Conservation (phyloP, 2,113 vertebrate species). For the Eidolon helvum region DNA sequence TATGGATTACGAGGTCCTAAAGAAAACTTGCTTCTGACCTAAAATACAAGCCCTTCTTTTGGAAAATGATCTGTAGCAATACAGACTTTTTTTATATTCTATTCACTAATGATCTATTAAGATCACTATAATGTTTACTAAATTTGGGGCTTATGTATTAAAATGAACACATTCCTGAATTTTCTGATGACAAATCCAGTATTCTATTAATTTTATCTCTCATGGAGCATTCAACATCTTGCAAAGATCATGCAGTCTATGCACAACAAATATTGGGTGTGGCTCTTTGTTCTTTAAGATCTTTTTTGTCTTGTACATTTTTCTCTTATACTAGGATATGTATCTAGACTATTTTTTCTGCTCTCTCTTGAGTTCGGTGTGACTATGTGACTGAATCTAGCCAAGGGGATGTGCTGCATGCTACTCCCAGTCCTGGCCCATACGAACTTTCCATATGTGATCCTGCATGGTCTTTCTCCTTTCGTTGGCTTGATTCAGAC, state of each 20-base stretch:
- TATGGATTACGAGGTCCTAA: neutral
- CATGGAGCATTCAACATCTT: neutral
- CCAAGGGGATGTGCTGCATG: too few species aligned
- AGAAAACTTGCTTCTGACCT: neutral
- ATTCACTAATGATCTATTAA: neutral
- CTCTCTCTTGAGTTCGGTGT: neutral
- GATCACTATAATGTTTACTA: neutral
- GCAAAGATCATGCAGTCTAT: neutral
- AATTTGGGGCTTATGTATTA: neutral
- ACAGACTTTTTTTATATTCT: neutral
- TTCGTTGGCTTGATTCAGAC: neutral
- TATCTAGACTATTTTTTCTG: neutral
- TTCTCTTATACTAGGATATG: neutral
- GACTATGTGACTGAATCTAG: neutral
- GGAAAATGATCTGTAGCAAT: neutral
- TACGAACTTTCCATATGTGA: neutral
- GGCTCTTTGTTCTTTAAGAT: neutral
- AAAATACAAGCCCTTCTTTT: neutral
- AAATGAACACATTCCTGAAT: neutral
- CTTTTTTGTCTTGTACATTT: neutral
- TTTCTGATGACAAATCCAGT: neutral
- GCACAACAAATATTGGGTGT: neutral
- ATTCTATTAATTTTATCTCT: neutral
- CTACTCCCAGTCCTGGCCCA: rapidly evolving
- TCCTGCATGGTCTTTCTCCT: neutral